Evolutionary conservation across 1,140 invertebrate genomes (phyloP), one percentile per base, ranked within the genome.

Genomic region (Leptinotarsa defecta): DNA sequence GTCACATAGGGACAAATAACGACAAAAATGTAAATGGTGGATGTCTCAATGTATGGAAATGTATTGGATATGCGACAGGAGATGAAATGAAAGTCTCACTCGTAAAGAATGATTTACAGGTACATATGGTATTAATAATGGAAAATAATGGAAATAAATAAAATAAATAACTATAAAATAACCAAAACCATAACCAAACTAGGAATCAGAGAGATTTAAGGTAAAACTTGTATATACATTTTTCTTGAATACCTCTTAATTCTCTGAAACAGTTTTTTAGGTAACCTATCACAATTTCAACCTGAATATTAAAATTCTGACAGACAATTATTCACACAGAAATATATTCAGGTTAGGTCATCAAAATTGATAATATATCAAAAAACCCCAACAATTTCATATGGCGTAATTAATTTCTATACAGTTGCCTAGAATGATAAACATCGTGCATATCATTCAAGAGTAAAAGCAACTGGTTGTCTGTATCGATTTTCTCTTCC

Each of bases 201-300:
- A n/a, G 13, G n/a, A 19, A 57, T 19, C 52, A 57, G 52, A 57
- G 52, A 57, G 52, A 57, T 57, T 57, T 6, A 57, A 43, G 34
- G 34, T 43, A 43, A 19, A 57, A 57, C 17, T 57, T 57, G n/a
- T 57, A 57, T 57, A 19, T 57, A 57, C 52, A 57, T 57, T 17
- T 57, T 57, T 57, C n/a, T 57, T 57, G 52, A 57, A 57, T 57
- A 57, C n/a, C 52, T 57, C 52, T 57, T 17, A 19, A 19, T 17
- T 19, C 52, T 57, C 52, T 57, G 52, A 19, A 19, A 57, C 52
- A 57, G 52, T 57, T 57, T 57, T 19, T 17, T 1, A 57, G 52
- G 52, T 57, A 57, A 57, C 52, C 52, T 57, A 57, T 57, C 52
- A 57, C 52, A 57, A 57, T 17, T n/a, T 57, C 52, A 57, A 17